phyloP scores from a whole-genome alignment of 2,888 invertebrate genomes.

The Cantharis nigra region DNA sequence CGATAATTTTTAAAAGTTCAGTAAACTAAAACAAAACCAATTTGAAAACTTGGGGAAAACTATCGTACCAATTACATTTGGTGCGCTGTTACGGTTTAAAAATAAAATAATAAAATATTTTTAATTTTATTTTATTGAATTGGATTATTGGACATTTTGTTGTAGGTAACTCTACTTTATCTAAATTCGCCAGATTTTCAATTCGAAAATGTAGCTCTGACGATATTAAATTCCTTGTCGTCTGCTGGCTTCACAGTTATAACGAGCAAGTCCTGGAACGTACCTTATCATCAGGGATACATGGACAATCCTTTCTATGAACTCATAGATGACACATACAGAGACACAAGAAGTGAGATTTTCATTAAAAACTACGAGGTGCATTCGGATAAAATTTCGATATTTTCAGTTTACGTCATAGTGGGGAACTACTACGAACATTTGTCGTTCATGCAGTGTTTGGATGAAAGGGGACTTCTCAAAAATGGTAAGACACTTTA shows the following conservation, averaged over 20 bases:
- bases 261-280: slow-evolving; percentile 66
- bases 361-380: neutral
- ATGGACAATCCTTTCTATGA: slow-evolving; percentile 83
- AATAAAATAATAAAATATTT: neutral
- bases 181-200: slow-evolving; percentile 73
- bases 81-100: neutral
- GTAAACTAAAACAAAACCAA: neutral
- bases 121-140: neutral
- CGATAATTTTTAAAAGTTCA: neutral
- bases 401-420: slow-evolving; percentile 79
- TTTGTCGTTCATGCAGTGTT: slow-evolving; percentile 85
- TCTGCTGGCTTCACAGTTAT: slow-evolving; percentile 74
- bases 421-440: slow-evolving; percentile 90
- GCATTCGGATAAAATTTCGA: neutral
- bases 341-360: slow-evolving; percentile 85
- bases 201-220: slow-evolving; percentile 77
- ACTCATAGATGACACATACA: slow-evolving; percentile 80
- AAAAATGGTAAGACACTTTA: slow-evolving; percentile 65
- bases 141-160: slow-evolving; percentile 20
- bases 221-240: slow-evolving; percentile 74
- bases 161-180: slow-evolving; percentile 81
- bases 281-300: slow-evolving; percentile 81
- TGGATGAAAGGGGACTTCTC: slow-evolving; percentile 80
- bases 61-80: neutral
- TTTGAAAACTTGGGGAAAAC: neutral